Base-by-base conservation (phyloP, 64 coral and sea anemone genomes). In the Platygyra sinensis region DNA sequence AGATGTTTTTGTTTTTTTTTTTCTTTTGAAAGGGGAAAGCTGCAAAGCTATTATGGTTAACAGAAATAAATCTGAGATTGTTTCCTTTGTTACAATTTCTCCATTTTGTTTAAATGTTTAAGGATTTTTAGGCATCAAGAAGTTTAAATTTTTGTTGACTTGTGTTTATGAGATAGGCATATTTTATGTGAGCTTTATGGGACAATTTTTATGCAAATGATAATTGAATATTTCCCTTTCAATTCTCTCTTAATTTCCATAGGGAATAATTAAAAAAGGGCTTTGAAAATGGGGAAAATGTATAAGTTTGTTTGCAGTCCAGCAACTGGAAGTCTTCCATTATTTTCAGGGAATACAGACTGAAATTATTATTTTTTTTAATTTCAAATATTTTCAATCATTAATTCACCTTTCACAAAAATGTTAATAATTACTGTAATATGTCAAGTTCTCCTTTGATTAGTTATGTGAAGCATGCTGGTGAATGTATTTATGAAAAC, bases 1-100 rank as follows among this genome's bases (percentile, higher is more conserved):
- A 85, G 62, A 85, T 85, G 81, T 85, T 85, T 71, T 46, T 7
- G 42, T 39, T 80, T n/a, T n/a, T n/a, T n/a, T 30, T 78, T 77
- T 20, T 14, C 8, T 18, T 10, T 60, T 80, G 52, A 30, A 80
- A n/a, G n/a, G 30, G 80, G 60, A 38, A 83, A 83, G 30, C 60
- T 27, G 3, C 59, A 42, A 71, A 51, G 24, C 19, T 67, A 25
- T 24, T 4, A 57, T 57, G 15, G 10, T 50, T 13, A 0, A 16
- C 38, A 25, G 13, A 52, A 85, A 46, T 38, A 51, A 85, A 85
- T 49, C 10, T 71, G 19, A n/a, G 24, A n/a, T 46, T 42, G 17
- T 69, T n/a, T 25, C 22, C 65, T 25, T 69, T 24, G 22, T 69
- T 69, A 25, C 24, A 69, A 69, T 1, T 8, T 36, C 33, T n/a